A percentile compares a stretch with the other conserved stretches of the same genome.
phyloP scores from a whole-genome alignment of 2,113 vertebrate genomes.

The Petrocephalus microphthalmus region DNA sequence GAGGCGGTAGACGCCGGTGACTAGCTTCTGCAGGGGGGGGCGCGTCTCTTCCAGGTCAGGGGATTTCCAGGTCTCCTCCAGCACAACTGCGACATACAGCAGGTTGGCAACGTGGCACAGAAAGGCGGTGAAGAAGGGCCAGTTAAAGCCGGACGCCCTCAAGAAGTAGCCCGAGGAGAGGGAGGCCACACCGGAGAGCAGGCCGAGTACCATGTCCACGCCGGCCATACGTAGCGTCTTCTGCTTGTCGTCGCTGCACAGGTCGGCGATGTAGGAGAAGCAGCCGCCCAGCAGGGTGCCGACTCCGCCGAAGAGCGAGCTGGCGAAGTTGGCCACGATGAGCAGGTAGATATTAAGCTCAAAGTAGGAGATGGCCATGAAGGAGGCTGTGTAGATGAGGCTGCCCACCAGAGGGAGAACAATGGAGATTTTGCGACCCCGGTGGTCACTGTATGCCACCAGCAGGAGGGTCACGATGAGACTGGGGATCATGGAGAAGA shows the following conservation, averaged over 20 bases:
- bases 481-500: slow-evolving; percentile 72
- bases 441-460: slow-evolving; percentile 77
- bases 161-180: slow-evolving; percentile 83
- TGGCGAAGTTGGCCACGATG: slow-evolving; percentile 61
- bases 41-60: slow-evolving; percentile 17
- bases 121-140: slow-evolving; percentile 70
- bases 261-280: slow-evolving; percentile 82
- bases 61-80: slow-evolving; percentile 60
- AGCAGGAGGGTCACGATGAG: slow-evolving; percentile 78
- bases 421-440: slow-evolving; percentile 79
- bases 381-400: slow-evolving; percentile 55
- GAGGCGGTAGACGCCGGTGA: slow-evolving; percentile 66
- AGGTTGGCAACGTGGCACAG: slow-evolving; percentile 62
- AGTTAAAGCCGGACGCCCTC: slow-evolving; percentile 70
- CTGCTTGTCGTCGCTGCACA: slow-evolving; percentile 64
- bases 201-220: slow-evolving; percentile 79
- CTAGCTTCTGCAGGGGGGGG: slow-evolving; percentile 49
- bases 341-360: slow-evolving; percentile 71
- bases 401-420: slow-evolving; percentile 70
- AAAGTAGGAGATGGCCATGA: slow-evolving; percentile 68
- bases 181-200: slow-evolving; percentile 72
- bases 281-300: slow-evolving; percentile 80
- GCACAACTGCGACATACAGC: slow-evolving; percentile 71
- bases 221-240: slow-evolving; percentile 82
- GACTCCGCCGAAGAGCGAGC: slow-evolving; percentile 74